Evolutionary conservation across 2,888 invertebrate genomes (phyloP).

Genomic region (Phalera bucephala): DNA sequence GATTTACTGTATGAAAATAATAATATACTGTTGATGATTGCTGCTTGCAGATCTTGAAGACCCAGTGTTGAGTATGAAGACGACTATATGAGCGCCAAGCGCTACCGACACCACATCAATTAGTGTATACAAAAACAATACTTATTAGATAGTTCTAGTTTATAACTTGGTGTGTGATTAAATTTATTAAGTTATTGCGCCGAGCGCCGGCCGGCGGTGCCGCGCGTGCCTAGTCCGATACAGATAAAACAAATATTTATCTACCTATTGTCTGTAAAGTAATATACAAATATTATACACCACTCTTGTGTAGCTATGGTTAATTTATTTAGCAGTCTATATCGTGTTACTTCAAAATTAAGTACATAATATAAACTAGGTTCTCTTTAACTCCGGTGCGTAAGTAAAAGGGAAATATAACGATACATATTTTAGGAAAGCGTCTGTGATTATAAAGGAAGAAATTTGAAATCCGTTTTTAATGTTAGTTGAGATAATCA

Average conservation of each 20-base stretch:
- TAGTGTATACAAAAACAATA: conserved; percentile 68
- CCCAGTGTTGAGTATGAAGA: conserved; percentile 50
- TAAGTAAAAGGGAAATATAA: conserved; percentile 59
- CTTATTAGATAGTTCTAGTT: conserved; percentile 74
- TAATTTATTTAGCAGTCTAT: conserved; percentile 77
- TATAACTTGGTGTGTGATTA: conserved; percentile 79
- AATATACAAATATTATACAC: conserved; percentile 62
- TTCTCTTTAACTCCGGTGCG: conserved; percentile 68
- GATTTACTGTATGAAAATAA: too few species aligned
- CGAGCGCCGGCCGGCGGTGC: conserved; percentile 63
- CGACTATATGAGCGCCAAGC: conserved; percentile 58
- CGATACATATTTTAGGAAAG: conserved; percentile 80
- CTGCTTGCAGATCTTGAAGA: conserved; percentile 70
- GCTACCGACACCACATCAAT: conserved; percentile 60
- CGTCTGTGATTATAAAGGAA: conserved; percentile 82
- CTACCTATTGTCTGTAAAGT: conserved; percentile 74
- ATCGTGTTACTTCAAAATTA: conserved; percentile 65
- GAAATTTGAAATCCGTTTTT: conserved; percentile 76
- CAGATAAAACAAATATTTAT: conserved; percentile 76
- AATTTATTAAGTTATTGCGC: conserved; percentile 76
- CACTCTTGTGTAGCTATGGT: conserved; percentile 72
- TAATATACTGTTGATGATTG: too few species aligned
- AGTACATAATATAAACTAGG: conserved; percentile 59
- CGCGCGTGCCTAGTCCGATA: conserved; percentile 80
- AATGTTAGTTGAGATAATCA: conserved; percentile 64